A percentile compares a stretch with the other conserved stretches of the same genome.
phyloP scores from a whole-genome alignment of 2,113 vertebrate genomes.

The Nipponia nippon region DNA sequence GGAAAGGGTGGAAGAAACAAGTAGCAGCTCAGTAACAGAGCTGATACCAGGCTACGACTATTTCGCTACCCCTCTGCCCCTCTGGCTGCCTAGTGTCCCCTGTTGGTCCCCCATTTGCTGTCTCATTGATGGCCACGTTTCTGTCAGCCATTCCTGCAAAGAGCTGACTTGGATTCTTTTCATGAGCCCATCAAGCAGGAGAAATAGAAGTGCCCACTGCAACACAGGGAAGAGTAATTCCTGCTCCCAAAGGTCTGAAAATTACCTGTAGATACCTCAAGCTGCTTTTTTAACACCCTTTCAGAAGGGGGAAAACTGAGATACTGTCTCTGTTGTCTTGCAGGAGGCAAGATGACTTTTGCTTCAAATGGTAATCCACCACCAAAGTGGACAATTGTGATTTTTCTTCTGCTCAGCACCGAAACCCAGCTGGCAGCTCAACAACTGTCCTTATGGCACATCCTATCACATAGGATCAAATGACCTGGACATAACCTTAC shows the following conservation, averaged over 20 bases:
- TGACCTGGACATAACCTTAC: not conserved
- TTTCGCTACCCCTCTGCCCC: fast-evolving
- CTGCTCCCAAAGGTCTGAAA: not conserved
- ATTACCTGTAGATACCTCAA: not conserved
- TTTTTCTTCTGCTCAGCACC: not conserved
- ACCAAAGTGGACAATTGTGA: not conserved
- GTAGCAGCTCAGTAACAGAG: not conserved
- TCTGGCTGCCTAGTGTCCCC: not conserved
- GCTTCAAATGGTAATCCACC: not conserved
- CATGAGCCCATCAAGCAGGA: not conserved
- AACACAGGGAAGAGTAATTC: not conserved
- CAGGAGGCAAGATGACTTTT: not conserved
- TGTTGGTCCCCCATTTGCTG: not conserved
- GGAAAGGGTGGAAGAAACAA: not conserved
- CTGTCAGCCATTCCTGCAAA: not conserved
- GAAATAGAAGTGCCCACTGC: not conserved
- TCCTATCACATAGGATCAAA: not conserved
- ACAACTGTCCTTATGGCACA: not conserved
- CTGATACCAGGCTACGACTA: not conserved
- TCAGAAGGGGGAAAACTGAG: not conserved
- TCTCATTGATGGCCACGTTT: not conserved
- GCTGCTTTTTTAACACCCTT: not conserved
- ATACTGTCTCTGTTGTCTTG: not conserved
- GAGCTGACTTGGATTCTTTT: not conserved
- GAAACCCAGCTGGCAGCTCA: not conserved